Evolutionary conservation across 2,113 vertebrate species (phyloP).

Genomic region (Sporophila hypoxantha): DNA sequence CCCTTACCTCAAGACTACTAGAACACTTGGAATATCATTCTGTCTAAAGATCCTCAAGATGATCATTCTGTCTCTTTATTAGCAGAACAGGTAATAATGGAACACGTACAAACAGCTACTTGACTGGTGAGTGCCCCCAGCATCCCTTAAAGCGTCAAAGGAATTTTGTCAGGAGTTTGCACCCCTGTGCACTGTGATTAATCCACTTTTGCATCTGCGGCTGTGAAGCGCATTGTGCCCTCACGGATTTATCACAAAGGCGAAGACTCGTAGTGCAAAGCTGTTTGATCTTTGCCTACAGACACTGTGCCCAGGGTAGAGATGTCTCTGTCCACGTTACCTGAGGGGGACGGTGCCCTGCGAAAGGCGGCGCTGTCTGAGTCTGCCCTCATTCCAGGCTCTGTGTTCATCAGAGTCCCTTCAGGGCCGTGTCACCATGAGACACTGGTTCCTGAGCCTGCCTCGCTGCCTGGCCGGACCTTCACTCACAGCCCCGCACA

Average conservation of each 20-base stretch:
- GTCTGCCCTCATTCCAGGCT: background rate
- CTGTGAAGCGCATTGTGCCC: background rate
- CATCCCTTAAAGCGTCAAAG: background rate
- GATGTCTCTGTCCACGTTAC: background rate
- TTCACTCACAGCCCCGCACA: fast-evolving
- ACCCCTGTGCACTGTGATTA: background rate
- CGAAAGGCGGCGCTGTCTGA: background rate
- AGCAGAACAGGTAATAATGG: background rate
- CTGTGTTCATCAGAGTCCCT: fast-evolving
- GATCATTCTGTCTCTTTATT: background rate
- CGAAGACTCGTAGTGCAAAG: background rate
- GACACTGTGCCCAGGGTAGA: background rate
- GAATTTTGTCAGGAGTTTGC: background rate
- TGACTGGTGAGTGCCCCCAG: background rate
- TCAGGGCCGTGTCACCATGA: fast-evolving
- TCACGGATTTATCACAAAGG: background rate
- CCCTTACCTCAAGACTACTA: background rate
- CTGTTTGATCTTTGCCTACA: background rate
- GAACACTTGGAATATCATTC: background rate
- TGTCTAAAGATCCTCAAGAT: background rate
- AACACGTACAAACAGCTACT: background rate
- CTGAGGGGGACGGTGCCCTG: background rate
- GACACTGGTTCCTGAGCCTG: fast-evolving
- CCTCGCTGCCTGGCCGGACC: background rate
- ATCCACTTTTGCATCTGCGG: background rate